Percentiles rank a stretch among this genome's conserved stretches.
Conservation (phyloP, 1,140 invertebrate genomes). For the Stenopsyche tienmushanensis region DNA sequence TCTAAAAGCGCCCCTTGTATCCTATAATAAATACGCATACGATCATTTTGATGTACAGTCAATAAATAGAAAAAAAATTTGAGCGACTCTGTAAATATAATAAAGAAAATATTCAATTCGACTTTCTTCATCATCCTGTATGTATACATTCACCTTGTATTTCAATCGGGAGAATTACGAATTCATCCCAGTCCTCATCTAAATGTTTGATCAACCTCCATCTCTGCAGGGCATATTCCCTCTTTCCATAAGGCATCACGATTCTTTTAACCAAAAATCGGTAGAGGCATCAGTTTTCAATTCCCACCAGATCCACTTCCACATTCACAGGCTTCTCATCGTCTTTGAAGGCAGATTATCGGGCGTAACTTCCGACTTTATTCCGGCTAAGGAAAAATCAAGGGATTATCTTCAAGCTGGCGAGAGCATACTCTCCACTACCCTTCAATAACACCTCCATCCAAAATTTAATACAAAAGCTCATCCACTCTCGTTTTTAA, state of each 20-base stretch:
- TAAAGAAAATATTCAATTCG: too few relatives aligned
- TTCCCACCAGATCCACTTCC: slow-evolving; percentile 8
- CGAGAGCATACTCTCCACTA: too few relatives aligned
- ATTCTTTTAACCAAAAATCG: slow-evolving; percentile 7
- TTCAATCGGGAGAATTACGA: background rate
- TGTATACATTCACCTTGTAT: too few relatives aligned
- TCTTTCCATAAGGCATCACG: background rate
- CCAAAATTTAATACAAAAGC: too few relatives aligned
- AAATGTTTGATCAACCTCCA: background rate
- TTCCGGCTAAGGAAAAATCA: slow-evolving; percentile 7
- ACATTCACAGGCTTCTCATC: background rate
- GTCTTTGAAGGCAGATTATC: slow-evolving; percentile 17
- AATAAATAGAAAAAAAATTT: too few relatives aligned
- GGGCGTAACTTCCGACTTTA: slow-evolving; percentile 16
- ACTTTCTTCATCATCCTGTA: too few relatives aligned
- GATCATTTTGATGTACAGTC: too few relatives aligned
- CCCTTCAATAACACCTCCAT: too few relatives aligned
- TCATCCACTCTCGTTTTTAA: too few relatives aligned
- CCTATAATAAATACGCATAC: too few relatives aligned
- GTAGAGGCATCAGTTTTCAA: slow-evolving; percentile 16
- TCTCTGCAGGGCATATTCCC: background rate
- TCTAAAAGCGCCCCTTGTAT: too few relatives aligned
- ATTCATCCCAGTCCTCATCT: background rate
- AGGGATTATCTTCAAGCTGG: background rate
- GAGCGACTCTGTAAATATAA: too few relatives aligned